A percentile compares a stretch with the other conserved stretches of the same genome.
Conservation (phyloP, 2,888 invertebrate genomes). For the Venustoraphidia nigricollis region DNA sequence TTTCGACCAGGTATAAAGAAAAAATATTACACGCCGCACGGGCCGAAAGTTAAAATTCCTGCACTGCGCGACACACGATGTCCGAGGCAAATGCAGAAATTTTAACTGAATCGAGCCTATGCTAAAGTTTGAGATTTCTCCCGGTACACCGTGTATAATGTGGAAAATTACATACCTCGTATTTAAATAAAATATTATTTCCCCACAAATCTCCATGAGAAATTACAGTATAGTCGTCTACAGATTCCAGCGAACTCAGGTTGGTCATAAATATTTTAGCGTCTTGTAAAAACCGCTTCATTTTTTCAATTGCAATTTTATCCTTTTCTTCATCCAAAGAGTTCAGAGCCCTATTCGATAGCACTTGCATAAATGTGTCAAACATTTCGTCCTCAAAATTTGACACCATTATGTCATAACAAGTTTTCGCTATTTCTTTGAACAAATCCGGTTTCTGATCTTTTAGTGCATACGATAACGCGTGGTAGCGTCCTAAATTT, state of each 20-base stretch:
- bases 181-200: slow-evolving; percentile 17
- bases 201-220: slow-evolving; percentile 17
- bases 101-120: too few species aligned
- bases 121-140: too few species aligned
- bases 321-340: slow-evolving; percentile 9
- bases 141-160: too few species aligned
- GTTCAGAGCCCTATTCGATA: slow-evolving; percentile 4
- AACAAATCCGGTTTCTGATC: neutral
- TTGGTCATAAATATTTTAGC: slow-evolving; percentile 1
- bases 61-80: too few species aligned
- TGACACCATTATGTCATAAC: too few species aligned
- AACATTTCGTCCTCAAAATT: too few species aligned
- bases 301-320: slow-evolving; percentile 7
- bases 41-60: too few species aligned
- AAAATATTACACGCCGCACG: too few species aligned
- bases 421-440: too few species aligned
- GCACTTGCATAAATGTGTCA: too few species aligned
- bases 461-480: slow-evolving; percentile 1
- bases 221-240: slow-evolving; percentile 15
- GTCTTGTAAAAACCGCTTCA: slow-evolving; percentile 7
- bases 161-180: slow-evolving; percentile 8
- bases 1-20: too few species aligned
- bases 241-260: slow-evolving; percentile 7
- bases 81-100: too few species aligned
- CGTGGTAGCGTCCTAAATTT: slow-evolving; percentile 1